A percentile compares a stretch with the other conserved stretches of the same genome.
phyloP scores from a whole-genome alignment of 2,888 invertebrate genomes.

The Agrochola macilenta region DNA sequence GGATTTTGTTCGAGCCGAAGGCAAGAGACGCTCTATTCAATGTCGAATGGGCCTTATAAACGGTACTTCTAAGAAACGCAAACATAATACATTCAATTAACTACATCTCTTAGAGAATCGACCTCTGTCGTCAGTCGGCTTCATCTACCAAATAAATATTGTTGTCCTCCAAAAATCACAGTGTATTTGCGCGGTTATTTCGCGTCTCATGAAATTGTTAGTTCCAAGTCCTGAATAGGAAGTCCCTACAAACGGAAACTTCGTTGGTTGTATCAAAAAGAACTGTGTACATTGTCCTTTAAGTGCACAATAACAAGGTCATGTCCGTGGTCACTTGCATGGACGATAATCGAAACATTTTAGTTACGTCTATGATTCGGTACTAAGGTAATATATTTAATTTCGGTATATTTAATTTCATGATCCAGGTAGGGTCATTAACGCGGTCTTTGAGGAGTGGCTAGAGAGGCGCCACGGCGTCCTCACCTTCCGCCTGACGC shows the following conservation, averaged over 20 bases:
- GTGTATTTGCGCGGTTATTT: conserved; percentile 13
- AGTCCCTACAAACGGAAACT: neutral
- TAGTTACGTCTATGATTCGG: neutral
- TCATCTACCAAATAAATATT: conserved; percentile 19
- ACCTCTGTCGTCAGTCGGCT: neutral
- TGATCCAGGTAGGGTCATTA: neutral
- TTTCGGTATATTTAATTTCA: neutral
- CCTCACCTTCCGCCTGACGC: no score
- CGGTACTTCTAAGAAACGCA: neutral
- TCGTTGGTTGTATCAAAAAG: conserved; percentile 1
- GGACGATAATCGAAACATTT: neutral
- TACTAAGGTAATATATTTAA: neutral
- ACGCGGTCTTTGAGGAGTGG: no score
- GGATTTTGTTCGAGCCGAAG: neutral
- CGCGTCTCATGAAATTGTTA: neutral
- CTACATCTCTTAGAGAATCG: neutral
- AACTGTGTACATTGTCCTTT: conserved; percentile 1
- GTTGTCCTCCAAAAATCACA: conserved; percentile 18
- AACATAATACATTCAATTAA: conserved; percentile 29
- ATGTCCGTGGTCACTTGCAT: neutral
- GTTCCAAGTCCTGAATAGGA: neutral
- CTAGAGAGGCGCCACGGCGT: no score
- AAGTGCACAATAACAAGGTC: neutral
- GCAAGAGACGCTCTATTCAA: neutral
- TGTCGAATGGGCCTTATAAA: conserved; percentile 6